Base-by-base conservation (phyloP, 64 coral and sea anemone genomes). In the Cladopsammia gracilis region DNA sequence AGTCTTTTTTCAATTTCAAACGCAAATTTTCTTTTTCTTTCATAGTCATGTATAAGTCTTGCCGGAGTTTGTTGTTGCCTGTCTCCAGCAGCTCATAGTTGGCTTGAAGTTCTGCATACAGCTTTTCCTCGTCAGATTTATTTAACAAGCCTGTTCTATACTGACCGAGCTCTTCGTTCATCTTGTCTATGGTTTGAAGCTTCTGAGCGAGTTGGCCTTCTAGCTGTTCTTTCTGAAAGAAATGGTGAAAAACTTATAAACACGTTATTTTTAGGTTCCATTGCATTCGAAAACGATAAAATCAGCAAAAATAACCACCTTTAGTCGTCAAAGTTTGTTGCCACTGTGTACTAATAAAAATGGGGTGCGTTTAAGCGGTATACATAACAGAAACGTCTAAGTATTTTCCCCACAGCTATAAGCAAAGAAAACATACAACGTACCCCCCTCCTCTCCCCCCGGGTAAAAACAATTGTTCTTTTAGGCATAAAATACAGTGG, bases 1-100 rank as follows among this genome's bases (percentile, higher is more conserved):
- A 94, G 48, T 98, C 96, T 50, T 91, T 98, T n/a, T 88, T 98
- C 48, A 98, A 57, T 72, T 93, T 94, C 14, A 93, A 49, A 14
- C 92, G 89, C 11, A 94, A 78, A 65, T 77, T 62, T 25, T 94
- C 92, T 77, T 91, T 94, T 58, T 94, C 92, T 78, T 69, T 94
- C 43, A 88, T 77, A 15, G 92, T 86, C 82, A 74, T 91, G 9
- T 88, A 78, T 2, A 94, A 50, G 3, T 90, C 92, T 52, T 88
- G 68, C 4, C 68, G 68, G 10, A 88, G 72, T 88, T 76, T 73
- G 42, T 58, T 88, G 51, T 76, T 88, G 7, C 72, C 72, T 12
- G 42, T 88, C 15, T 73, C 86, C 56, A 88, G 48, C 58, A 88
- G 14, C 48, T 88, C 54, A 73, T 88, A 73, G 16, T 90, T 72